Base-by-base conservation (phyloP, 2,888 invertebrate species). In the Nebria brevicollis region DNA sequence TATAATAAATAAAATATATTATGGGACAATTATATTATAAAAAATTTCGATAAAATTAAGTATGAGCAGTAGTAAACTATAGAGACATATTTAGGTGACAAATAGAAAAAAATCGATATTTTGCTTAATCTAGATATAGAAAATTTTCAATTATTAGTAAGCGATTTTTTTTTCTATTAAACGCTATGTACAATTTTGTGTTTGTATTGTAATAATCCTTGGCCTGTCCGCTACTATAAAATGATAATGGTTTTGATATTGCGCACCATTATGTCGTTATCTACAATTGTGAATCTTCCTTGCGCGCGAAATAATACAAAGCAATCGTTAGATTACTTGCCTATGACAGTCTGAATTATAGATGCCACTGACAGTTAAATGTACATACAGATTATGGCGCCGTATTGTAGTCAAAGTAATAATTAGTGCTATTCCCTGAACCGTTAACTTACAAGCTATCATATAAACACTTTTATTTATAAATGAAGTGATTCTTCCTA, bases 271-370 rank as follows among this genome's bases (percentile, higher is more conserved):
- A 11, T 70, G 15, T 41, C 73, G 73, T 73, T 73, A 73, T 73
- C 73, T 73, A 42, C 73, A 73, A 42, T 73, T 73, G 73, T 73
- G 73, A 73, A 73, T 73, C 73, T 41, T 13, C 20, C 70, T 70
- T 26, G 34, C 70, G 70, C 70, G 70, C 70, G 70, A 70, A 70
- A 70, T 70, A 54, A 70, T 20, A 70, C 34, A 34, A 70, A 70
- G 70, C 70, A 70, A 70, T 70, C 70, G 70, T 70, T 70, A 15
- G 70, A 70, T 70, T 70, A 70, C 26, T 34, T 11, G 70, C 70
- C 20, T 70, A 11, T 70, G 70, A 26, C 70, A 34, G 13, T 13
- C 26, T 26, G 25, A 70, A 70, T 70, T 70, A 70, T 70, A 70
- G n/a, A 43, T 26, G 68, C 4, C 26, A 20, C 73, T 73, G 73